phyloP scores from a whole-genome alignment of 2,113 vertebrate genomes.

The Caracal caracal region DNA sequence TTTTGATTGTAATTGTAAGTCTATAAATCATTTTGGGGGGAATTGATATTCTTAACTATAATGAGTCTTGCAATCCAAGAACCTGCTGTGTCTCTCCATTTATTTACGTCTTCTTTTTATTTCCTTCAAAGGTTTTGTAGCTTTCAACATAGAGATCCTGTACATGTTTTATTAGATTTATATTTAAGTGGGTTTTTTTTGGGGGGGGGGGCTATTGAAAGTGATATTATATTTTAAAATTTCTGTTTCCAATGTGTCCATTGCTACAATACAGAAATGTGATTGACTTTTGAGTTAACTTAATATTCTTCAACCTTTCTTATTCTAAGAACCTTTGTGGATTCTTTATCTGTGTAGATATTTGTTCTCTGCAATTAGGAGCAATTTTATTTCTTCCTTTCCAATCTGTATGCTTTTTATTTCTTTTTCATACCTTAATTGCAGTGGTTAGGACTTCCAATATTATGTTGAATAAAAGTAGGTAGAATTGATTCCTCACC shows the following conservation, averaged over 20 bases:
- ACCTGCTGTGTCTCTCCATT: not conserved
- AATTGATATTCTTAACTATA: not conserved
- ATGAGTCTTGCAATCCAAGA: not conserved
- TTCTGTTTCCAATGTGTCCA: not conserved
- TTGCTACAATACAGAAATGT: not conserved
- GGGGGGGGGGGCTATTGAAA: not conserved
- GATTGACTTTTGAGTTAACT: not conserved
- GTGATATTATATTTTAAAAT: not conserved
- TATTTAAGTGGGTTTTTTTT: not conserved
- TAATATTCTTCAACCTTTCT: slow-evolving; percentile 1
- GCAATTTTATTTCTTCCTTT: not conserved
- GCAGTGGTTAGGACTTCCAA: not conserved
- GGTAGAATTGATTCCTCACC: not conserved
- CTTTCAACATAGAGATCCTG: not conserved
- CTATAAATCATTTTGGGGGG: not conserved
- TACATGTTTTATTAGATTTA: not conserved
- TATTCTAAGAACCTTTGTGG: not conserved
- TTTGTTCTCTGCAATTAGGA: not conserved
- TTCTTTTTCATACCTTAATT: not conserved
- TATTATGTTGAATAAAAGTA: not conserved
- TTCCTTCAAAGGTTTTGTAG: not conserved
- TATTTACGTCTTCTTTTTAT: not conserved
- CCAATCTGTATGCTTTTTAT: not conserved
- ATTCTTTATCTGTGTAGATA: not conserved
- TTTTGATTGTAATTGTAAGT: not conserved